These are phyloP conservation scores for Bellardia pandia DNA, from an alignment of 2,888 invertebrate genomes.

Conservation along the genomic window DNA sequence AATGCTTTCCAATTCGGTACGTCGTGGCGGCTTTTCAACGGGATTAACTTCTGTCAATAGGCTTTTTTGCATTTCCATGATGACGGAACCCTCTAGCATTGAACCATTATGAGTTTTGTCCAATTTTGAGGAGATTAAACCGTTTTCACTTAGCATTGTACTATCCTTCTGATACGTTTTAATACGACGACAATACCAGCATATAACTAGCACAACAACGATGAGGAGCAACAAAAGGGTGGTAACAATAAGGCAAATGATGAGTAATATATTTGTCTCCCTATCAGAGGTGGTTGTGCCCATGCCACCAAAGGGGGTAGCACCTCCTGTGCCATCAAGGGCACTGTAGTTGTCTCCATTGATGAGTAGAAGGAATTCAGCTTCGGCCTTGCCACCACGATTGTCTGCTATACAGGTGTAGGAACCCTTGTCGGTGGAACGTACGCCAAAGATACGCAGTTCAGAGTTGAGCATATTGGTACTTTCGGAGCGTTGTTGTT, in stretches of 20 bases:
- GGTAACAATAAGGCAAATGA: conserved; percentile 85
- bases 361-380: conserved; percentile 88
- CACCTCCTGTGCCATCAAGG: conserved; percentile 80
- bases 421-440: conserved; percentile 88
- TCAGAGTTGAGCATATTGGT: conserved; percentile 83
- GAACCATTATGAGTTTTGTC: conserved; percentile 88
- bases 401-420: conserved; percentile 93
- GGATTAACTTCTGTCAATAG: conserved; percentile 93
- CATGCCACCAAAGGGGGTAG: conserved; percentile 79
- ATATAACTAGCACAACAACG: conserved; percentile 85
- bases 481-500: conserved; percentile 76
- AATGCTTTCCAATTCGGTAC: conserved; percentile 90
- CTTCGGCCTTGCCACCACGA: conserved; percentile 91
- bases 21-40: conserved; percentile 91
- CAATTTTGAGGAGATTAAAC: conserved; percentile 82
- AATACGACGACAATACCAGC: conserved; percentile 85
- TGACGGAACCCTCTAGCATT: conserved; percentile 90
- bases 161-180: conserved; percentile 85
- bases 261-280: conserved; percentile 83
- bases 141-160: conserved; percentile 83
- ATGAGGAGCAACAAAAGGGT: conserved; percentile 86
- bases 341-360: conserved; percentile 81
- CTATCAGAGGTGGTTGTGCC: conserved; percentile 83
- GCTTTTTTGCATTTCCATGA: conserved; percentile 93
- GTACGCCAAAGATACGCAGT: conserved; percentile 88